Conservation (phyloP, 35 echinoderm and acorn worm species). For the Amphiura filiformis region DNA sequence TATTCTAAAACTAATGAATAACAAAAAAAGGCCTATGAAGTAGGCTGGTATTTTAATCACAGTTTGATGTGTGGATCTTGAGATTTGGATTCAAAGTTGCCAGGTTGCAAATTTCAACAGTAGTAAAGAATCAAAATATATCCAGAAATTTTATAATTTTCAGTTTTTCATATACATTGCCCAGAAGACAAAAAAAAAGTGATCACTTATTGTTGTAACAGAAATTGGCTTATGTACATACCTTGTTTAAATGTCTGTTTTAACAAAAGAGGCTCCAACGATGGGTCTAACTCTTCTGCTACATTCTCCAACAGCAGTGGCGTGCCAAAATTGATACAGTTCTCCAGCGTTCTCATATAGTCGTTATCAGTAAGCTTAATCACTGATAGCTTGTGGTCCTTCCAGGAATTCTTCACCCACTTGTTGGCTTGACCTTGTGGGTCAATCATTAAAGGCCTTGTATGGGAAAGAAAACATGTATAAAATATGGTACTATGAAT, state of each 20-base stretch:
- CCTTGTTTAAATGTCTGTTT: slow-evolving; percentile 99
- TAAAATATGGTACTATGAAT: neutral
- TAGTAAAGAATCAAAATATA: too few species aligned
- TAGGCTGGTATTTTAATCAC: too few species aligned
- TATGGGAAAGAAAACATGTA: neutral
- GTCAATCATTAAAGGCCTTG: slow-evolving; percentile 97
- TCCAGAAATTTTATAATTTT: too few species aligned
- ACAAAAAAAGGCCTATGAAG: too few species aligned
- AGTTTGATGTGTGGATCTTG: too few species aligned
- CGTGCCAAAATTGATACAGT: slow-evolving; percentile 97
- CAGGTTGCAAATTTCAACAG: too few species aligned
- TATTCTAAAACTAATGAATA: too few species aligned
- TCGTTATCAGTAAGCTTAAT: slow-evolving; percentile 97
- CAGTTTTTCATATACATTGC: too few species aligned
- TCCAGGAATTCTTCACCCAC: slow-evolving; percentile 99
- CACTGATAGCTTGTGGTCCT: slow-evolving; percentile 93
- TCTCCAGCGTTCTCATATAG: slow-evolving; percentile 99
- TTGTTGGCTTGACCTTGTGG: slow-evolving; percentile 99
- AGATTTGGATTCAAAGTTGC: too few species aligned
- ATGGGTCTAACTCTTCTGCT: slow-evolving; percentile 93
- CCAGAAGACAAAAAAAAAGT: too few species aligned
- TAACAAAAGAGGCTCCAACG: slow-evolving; percentile 88
- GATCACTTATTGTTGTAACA: too few species aligned
- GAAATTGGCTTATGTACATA: too few species aligned
- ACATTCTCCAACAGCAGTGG: slow-evolving; percentile 98